phyloP scores from a whole-genome alignment of 2,797 vertebrate genomes.

The Onychomys torridus region DNA sequence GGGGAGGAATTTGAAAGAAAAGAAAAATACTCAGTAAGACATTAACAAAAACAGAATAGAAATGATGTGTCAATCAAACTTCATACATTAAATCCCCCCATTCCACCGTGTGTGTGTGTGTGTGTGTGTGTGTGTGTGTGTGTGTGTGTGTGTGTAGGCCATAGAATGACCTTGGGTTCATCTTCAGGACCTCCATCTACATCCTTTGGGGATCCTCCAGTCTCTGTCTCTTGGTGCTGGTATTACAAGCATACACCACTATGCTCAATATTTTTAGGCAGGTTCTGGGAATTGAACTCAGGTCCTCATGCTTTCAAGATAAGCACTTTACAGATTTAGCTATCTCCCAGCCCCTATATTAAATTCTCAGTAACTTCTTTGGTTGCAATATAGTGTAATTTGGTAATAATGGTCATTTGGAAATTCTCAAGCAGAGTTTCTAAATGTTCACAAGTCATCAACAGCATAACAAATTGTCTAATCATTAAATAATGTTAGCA shows the following conservation, averaged over 20 bases:
- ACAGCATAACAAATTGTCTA: not conserved
- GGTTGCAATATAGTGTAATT: not conserved
- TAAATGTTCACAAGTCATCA: not conserved
- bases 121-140: no score
- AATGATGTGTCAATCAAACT: not conserved
- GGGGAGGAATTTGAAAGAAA: constrained; percentile 89
- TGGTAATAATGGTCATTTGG: not conserved
- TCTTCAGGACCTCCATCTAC: not conserved
- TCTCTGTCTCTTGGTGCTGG: not conserved
- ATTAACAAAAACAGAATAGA: constrained; percentile 90
- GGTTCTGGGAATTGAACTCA: not conserved
- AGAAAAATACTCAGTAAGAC: constrained; percentile 91
- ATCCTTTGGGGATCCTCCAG: not conserved
- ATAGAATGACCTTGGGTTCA: not conserved
- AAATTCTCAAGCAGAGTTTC: constrained; percentile 25
- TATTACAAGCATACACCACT: no score
- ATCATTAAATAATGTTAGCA: not conserved
- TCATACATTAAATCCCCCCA: not conserved
- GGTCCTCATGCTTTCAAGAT: not conserved
- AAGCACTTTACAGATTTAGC: not conserved
- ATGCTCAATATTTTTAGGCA: not conserved
- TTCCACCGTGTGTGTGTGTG: no score
- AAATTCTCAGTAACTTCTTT: not conserved
- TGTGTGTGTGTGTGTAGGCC: not conserved
- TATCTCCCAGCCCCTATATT: not conserved